Evolutionary conservation across 92 coral and sea anemone genomes (phyloP).

Genomic region (Pocillopora grandis): DNA sequence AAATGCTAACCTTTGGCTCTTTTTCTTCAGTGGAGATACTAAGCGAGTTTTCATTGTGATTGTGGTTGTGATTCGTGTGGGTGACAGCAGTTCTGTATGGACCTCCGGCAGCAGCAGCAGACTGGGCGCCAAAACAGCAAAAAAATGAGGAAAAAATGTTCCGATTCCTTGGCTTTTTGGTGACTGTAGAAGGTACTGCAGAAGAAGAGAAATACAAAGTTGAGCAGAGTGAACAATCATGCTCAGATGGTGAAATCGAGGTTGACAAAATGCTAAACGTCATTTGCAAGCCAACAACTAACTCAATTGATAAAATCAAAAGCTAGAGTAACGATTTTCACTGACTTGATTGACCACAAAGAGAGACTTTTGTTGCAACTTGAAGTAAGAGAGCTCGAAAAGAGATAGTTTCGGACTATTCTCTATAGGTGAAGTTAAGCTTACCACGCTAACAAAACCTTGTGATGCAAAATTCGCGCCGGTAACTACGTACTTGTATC

Average conservation of each 20-base stretch:
- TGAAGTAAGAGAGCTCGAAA: constrained; percentile 30
- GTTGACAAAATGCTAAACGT: constrained; percentile 25
- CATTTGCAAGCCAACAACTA: constrained; percentile 5
- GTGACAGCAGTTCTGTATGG: constrained; percentile 64
- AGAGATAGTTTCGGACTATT: not conserved
- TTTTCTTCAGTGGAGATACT: constrained; percentile 62
- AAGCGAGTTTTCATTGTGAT: constrained; percentile 76
- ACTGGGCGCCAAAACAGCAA: constrained; percentile 97
- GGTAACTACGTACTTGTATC: not conserved
- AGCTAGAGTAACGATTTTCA: constrained; percentile 47
- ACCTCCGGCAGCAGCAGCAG: constrained; percentile 64
- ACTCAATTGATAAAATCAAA: constrained; percentile 22
- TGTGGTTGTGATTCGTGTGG: constrained; percentile 73
- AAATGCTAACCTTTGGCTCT: constrained; percentile 81
- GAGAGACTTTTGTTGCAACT: constrained; percentile 20
- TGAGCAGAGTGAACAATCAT: not conserved
- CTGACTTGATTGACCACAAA: constrained; percentile 48
- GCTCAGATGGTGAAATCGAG: not conserved
- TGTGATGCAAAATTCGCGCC: constrained; percentile 16
- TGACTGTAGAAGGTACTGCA: constrained; percentile 78
- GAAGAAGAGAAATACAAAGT: not conserved
- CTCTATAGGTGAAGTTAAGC: constrained; percentile 14
- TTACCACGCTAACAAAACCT: constrained; percentile 8
- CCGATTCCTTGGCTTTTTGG: constrained; percentile 91
- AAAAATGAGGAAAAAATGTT: constrained; percentile 94